A percentile compares a stretch with the other conserved stretches of the same genome.
phyloP scores from a whole-genome alignment of 2,888 invertebrate genomes.

The Sinotaia quadrata region DNA sequence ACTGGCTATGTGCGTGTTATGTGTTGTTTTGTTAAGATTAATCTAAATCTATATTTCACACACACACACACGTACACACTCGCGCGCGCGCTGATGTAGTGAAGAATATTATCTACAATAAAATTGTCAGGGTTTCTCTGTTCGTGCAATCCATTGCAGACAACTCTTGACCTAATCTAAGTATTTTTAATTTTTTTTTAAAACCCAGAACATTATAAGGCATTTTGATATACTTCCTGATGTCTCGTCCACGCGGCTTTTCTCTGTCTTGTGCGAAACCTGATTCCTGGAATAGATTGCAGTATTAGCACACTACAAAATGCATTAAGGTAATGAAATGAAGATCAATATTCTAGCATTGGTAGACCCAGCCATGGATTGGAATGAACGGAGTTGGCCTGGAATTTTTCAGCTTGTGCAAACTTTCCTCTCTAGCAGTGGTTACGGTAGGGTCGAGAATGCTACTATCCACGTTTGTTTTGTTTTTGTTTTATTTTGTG shows the following conservation, averaged over 20 bases:
- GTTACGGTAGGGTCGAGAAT: neutral
- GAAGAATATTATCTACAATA: too few relatives aligned
- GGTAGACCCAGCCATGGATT: neutral
- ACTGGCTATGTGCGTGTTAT: too few relatives aligned
- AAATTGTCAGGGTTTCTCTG: too few relatives aligned
- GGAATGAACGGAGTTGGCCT: too few relatives aligned
- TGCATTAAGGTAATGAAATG: conserved; percentile 22
- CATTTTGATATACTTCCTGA: too few relatives aligned
- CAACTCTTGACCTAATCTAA: too few relatives aligned
- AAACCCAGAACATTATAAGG: too few relatives aligned
- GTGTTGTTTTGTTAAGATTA: too few relatives aligned
- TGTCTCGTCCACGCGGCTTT: neutral
- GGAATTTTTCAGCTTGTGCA: too few relatives aligned
- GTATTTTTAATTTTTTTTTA: too few relatives aligned
- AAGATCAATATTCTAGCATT: neutral
- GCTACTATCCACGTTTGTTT: neutral
- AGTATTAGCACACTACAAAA: conserved; percentile 23
- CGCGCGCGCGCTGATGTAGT: neutral
- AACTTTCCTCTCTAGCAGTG: neutral
- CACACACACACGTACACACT: neutral
- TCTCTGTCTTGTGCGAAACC: neutral
- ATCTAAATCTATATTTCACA: neutral
- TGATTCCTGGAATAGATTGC: conserved; percentile 6
- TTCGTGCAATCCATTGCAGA: too few relatives aligned
- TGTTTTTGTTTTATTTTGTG: too few relatives aligned